Evolutionary conservation across 2,797 vertebrate genomes (phyloP).

Genomic region (Squalus acanthias): DNA sequence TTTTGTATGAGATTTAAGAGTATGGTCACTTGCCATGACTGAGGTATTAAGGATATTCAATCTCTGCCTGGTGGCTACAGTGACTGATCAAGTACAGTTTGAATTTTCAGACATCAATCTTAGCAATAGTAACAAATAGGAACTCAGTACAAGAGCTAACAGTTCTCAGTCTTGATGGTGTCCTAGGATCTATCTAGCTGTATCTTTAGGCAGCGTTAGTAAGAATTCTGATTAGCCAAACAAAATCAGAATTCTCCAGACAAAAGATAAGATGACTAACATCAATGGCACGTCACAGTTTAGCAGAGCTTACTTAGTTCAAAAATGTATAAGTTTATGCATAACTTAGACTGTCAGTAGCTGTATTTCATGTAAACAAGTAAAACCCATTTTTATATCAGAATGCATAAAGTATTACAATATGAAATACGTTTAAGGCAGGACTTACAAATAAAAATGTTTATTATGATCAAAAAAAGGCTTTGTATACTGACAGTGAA

Average conservation of each 20-base stretch:
- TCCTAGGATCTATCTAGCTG: background rate
- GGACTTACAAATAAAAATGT: background rate
- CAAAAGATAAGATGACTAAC: background rate
- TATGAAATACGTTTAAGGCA: background rate
- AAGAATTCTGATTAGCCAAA: background rate
- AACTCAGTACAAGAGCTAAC: background rate
- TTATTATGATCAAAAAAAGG: background rate
- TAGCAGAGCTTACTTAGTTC: background rate
- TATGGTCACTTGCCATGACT: background rate
- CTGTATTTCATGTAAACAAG: background rate
- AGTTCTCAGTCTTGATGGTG: background rate
- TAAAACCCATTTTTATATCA: background rate
- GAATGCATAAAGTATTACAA: background rate
- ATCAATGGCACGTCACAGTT: background rate
- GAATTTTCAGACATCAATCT: background rate
- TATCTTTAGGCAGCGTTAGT: background rate
- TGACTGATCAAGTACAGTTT: background rate
- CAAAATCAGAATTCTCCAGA: background rate
- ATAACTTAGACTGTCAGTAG: background rate
- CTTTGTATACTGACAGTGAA: background rate
- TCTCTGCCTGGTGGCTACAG: background rate
- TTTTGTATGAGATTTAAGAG: background rate
- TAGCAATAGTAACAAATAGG: background rate
- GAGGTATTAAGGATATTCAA: background rate
- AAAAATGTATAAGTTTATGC: background rate